Percentiles rank a stretch among this genome's conserved stretches.
These are phyloP conservation scores for Lithosia quadra DNA, from an alignment of 2,888 invertebrate species.

Conservation along the genomic window DNA sequence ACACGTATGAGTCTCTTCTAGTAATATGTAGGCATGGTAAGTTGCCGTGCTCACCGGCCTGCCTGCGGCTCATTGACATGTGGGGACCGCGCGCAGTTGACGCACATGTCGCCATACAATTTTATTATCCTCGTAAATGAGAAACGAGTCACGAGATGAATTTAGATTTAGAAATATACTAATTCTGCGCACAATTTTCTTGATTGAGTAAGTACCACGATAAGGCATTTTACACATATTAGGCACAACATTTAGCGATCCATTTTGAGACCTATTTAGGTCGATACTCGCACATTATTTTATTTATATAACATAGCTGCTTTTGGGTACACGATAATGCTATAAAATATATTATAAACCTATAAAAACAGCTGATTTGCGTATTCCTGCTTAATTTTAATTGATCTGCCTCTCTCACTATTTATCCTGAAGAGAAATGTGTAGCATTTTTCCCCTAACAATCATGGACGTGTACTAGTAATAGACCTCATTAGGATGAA, in stretches of 20 bases:
- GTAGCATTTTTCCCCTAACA: too few species aligned
- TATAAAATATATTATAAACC: too few species aligned
- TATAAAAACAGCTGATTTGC: too few species aligned
- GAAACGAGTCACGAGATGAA: slow-evolving; percentile 59
- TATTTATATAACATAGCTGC: too few species aligned
- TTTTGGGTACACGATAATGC: too few species aligned
- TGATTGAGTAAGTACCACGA: slow-evolving; percentile 29
- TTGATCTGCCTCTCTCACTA: too few species aligned
- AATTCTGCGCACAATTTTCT: slow-evolving; percentile 48
- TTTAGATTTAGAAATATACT: slow-evolving; percentile 56
- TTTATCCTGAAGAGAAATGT: too few species aligned
- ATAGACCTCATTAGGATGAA: too few species aligned
- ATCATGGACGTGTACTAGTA: too few species aligned
- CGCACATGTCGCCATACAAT: slow-evolving; percentile 63
- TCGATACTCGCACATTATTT: too few species aligned
- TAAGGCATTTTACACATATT: not conserved
- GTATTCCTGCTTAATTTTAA: too few species aligned
- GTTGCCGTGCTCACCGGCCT: slow-evolving; percentile 20
- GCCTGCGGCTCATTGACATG: slow-evolving; percentile 58
- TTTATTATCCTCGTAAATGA: slow-evolving; percentile 73
- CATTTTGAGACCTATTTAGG: too few species aligned
- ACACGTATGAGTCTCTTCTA: slow-evolving; percentile 45
- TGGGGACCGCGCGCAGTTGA: slow-evolving; percentile 53
- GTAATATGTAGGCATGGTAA: slow-evolving; percentile 35
- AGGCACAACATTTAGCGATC: not conserved